These are phyloP conservation scores for Enhydra lutris DNA, from an alignment of 2,113 vertebrate species.

Conservation along the genomic window DNA sequence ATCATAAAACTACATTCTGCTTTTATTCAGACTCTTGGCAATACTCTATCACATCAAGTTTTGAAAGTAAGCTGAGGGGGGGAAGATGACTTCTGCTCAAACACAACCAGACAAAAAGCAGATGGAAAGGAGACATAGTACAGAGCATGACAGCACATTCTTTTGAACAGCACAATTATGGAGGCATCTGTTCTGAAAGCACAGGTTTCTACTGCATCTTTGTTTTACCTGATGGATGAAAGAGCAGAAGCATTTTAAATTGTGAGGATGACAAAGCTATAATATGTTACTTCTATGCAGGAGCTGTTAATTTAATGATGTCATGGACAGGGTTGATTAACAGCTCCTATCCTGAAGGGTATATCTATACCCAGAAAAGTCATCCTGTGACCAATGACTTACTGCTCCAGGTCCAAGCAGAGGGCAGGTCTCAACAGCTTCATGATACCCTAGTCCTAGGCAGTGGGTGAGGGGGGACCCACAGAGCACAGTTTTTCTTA, in stretches of 20 bases:
- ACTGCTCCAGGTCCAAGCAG: conserved; percentile 49
- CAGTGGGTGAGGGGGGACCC: background rate
- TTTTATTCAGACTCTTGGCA: conserved; percentile 49
- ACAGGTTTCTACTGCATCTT: background rate
- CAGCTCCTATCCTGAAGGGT: background rate
- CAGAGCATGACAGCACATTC: conserved; percentile 31
- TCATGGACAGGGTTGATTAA: conserved; percentile 63
- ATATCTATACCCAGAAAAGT: conserved; percentile 49
- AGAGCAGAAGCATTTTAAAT: conserved; percentile 28
- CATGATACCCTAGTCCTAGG: background rate
- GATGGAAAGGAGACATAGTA: conserved; percentile 46
- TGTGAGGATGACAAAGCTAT: background rate
- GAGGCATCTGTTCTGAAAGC: conserved; percentile 57
- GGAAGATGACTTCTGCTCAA: background rate
- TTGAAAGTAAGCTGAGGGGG: background rate
- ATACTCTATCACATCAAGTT: background rate
- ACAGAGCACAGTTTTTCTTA: conserved; percentile 68
- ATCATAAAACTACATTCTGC: conserved; percentile 26
- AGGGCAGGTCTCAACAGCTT: conserved; percentile 61
- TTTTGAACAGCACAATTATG: conserved; percentile 49
- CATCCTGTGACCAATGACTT: conserved; percentile 59
- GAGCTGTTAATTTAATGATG: conserved; percentile 49
- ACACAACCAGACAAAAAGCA: conserved; percentile 49
- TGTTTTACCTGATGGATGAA: conserved; percentile 48
- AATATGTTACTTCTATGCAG: conserved; percentile 32